Percentiles rank a stretch among this genome's conserved stretches.
Conservation (phyloP, 2,797 vertebrate species). For the Heteromormyrus szaboi region DNA sequence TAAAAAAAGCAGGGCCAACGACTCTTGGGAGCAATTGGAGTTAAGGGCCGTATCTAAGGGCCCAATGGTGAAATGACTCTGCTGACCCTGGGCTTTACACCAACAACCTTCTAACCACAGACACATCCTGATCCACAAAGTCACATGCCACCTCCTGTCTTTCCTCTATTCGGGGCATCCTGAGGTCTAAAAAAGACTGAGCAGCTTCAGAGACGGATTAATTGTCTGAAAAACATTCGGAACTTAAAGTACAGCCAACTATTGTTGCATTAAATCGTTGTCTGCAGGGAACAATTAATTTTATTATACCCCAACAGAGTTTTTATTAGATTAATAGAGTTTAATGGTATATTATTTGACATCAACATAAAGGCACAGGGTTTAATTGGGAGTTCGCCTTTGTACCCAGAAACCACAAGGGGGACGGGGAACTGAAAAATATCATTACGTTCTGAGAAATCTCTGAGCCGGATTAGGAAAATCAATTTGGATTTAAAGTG, state of each 20-base stretch:
- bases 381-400: slow-evolving; percentile 23
- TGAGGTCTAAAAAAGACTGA: not conserved
- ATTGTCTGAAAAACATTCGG: not conserved
- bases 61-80: not conserved
- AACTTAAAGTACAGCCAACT: not conserved
- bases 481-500: slow-evolving; percentile 35
- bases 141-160: not conserved
- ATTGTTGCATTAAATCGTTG: not conserved
- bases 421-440: slow-evolving; percentile 24
- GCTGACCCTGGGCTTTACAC: not conserved
- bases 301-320: not conserved
- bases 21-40: not conserved
- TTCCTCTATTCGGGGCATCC: not conserved
- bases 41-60: not conserved
- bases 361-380: slow-evolving; percentile 11
- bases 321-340: not conserved
- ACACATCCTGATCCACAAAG: not conserved
- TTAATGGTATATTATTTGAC: slow-evolving; percentile 5
- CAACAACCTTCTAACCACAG: not conserved
- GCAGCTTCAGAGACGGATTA: not conserved
- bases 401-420: slow-evolving; percentile 21
- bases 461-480: slow-evolving; percentile 40
- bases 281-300: not conserved
- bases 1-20: not conserved
- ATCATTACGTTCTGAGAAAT: slow-evolving; percentile 29